phyloP scores from a whole-genome alignment of 2,113 vertebrate genomes.

The Tylochromis polylepis region DNA sequence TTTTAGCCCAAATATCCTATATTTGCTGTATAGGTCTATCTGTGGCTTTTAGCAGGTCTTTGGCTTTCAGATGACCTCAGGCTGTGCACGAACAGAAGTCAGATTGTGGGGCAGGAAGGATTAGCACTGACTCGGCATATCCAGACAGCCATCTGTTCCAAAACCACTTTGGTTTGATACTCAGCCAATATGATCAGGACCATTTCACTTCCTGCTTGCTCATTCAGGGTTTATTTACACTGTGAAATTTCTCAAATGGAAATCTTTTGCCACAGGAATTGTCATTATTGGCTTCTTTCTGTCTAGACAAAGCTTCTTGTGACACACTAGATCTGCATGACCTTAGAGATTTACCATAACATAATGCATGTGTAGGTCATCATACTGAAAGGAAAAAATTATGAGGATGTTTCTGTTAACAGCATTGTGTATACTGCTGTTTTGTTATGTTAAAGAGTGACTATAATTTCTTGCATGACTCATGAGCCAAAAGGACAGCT shows the following conservation, averaged over 20 bases:
- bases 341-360: neutral
- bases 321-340: neutral
- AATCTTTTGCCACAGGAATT: neutral
- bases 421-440: no score
- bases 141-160: neutral
- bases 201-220: neutral
- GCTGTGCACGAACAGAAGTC: neutral
- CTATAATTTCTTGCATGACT: no score
- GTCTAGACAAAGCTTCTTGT: neutral
- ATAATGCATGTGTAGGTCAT: neutral
- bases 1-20: neutral
- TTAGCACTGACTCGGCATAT: neutral
- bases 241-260: fast-evolving
- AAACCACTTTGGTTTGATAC: neutral
- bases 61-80: neutral
- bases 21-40: neutral
- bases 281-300: neutral
- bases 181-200: neutral
- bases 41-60: neutral
- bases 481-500: no score
- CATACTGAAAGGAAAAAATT: neutral
- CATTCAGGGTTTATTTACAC: neutral
- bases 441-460: no score
- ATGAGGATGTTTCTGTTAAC: no score
- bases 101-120: neutral